Evolutionary conservation across 2,797 vertebrate species (phyloP), one percentile per base, ranked within the genome.

Genomic region (Rhynchotus rufescens): DNA sequence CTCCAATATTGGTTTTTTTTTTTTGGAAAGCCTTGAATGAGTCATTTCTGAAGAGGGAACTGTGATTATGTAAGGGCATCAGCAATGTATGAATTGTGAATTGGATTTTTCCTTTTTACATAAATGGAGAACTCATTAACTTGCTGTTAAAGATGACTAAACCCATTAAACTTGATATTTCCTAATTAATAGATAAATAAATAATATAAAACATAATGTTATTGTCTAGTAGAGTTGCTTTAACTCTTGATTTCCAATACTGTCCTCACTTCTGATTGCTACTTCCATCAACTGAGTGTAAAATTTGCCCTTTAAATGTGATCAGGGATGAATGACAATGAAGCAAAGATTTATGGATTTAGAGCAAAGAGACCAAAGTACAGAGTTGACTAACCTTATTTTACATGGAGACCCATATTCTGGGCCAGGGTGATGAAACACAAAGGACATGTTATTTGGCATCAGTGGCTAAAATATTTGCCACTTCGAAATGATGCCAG

Each of bases 101-200:
- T 6, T 30, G 40, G 65, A 84, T 75, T 84, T 23, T 16, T 85
- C 66, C 78, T 89, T 62, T 90, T 83, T 80, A 67, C 19, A 23
- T 79, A 87, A 76, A 49, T 88, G 64, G 67, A 85, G 81, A 91
- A 69, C 42, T 94, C 66, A 75, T 81, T 84, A 88, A 81, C n/a
- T 88, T 87, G 67, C 64, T 87, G 66, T 73, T 92, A 87, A 90
- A 60, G 86, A 36, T 80, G 4, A 57, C 79, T 76, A 76, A 94
- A 40, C 47, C 67, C 56, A 78, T 65, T 80, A 92, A 81, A 20
- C 17, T 15, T 80, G 51, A 38, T 66, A 51, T 51, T 51, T 49
- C 22, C 12, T 49, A 25, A 49, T 25, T 49, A 49, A 49, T 13
- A 49, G 22, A 49, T 25, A 49, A 23, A 23, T 25, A 49, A 84